phyloP scores from a whole-genome alignment of 2,888 invertebrate species.

The Amblyjoppa proteus region DNA sequence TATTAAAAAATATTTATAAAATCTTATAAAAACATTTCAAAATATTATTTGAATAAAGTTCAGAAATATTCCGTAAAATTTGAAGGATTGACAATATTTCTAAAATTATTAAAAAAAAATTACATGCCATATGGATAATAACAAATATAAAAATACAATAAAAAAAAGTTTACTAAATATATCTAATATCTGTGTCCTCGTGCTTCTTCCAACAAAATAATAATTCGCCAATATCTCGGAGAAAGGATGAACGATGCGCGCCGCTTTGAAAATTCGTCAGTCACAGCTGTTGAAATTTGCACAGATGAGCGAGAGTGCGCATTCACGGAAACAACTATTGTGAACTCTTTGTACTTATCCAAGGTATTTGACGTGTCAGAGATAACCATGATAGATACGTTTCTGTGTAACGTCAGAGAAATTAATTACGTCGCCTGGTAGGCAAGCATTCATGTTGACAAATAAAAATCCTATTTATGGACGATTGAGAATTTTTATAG shows the following conservation, averaged over 20 bases:
- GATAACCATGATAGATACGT: constrained; percentile 20
- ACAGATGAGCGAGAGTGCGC: not conserved
- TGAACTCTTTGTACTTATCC: not conserved
- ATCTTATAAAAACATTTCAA: too few species aligned
- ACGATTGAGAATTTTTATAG: not conserved
- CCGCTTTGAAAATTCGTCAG: not conserved
- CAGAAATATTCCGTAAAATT: too few species aligned
- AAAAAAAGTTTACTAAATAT: too few species aligned
- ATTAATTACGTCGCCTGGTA: not conserved
- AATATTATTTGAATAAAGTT: too few species aligned
- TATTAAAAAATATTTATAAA: too few species aligned
- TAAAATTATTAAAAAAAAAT: too few species aligned
- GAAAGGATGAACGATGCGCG: not conserved
- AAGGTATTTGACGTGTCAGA: not conserved
- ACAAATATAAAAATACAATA: too few species aligned
- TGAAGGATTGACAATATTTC: too few species aligned
- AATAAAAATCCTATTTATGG: not conserved
- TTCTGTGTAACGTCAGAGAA: not conserved
- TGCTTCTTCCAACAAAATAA: too few species aligned
- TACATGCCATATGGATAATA: too few species aligned
- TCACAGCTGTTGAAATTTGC: not conserved
- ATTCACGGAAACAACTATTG: not conserved
- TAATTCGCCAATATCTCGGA: not conserved
- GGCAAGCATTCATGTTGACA: not conserved
- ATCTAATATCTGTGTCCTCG: too few species aligned